Conservation (phyloP, 2,888 invertebrate species). For the Pilophorus perplexus region DNA sequence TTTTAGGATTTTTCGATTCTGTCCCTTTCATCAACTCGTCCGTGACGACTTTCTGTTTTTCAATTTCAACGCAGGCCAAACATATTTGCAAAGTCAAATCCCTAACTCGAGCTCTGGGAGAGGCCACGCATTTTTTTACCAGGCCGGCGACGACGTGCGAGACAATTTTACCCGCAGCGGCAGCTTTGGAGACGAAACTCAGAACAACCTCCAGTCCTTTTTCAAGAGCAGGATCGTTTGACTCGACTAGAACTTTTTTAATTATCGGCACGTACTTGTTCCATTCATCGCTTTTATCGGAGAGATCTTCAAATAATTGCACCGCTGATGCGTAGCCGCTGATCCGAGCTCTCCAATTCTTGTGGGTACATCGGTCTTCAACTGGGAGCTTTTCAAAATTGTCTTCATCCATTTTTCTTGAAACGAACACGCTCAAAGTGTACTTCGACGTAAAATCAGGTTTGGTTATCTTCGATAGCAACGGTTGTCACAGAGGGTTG, state of each 20-base stretch:
- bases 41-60: not conserved
- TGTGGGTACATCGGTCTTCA: slow-evolving; percentile 17
- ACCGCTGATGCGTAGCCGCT: not conserved
- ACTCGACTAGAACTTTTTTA: not conserved
- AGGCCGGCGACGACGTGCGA: not conserved
- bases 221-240: slow-evolving; percentile 13
- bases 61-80: slow-evolving; percentile 17
- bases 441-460: too few species aligned
- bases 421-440: too few species aligned
- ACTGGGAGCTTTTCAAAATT: not conserved
- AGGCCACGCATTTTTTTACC: slow-evolving; percentile 3
- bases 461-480: too few species aligned
- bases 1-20: slow-evolving; percentile 1
- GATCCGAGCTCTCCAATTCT: slow-evolving; percentile 18
- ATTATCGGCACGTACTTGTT: slow-evolving; percentile 7
- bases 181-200: not conserved
- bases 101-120: slow-evolving; percentile 1
- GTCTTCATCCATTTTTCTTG: slow-evolving; percentile 16
- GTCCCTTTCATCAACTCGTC: slow-evolving; percentile 5
- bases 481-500: too few species aligned
- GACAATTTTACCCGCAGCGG: not conserved
- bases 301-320: not conserved
- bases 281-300: not conserved
- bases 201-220: slow-evolving; percentile 7
- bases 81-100: not conserved